Conservation (phyloP, 2,797 vertebrate species). For the Anolis apletophallus region DNA sequence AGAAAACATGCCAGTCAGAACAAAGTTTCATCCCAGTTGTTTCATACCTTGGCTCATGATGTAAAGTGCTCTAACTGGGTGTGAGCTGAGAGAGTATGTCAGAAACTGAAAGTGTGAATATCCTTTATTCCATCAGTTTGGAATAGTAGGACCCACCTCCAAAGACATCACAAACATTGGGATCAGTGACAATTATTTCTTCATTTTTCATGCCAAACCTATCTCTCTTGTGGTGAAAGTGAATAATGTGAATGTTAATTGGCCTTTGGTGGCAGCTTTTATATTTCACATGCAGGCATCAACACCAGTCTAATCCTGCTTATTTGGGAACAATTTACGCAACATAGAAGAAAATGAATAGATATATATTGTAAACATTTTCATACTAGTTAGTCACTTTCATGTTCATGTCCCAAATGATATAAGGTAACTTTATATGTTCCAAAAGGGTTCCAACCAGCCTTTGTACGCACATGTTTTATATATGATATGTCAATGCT, state of each 20-base stretch:
- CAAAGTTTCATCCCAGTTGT: slow-evolving; percentile 25
- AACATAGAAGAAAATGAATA: slow-evolving; percentile 55
- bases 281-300: slow-evolving; percentile 65
- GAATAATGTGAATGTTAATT: slow-evolving; percentile 71
- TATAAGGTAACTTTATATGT: neutral
- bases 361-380: slow-evolving; percentile 53
- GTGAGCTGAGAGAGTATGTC: slow-evolving; percentile 12
- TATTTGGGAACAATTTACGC: slow-evolving; percentile 72
- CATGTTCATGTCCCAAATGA: slow-evolving; percentile 39
- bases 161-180: slow-evolving; percentile 52
- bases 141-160: slow-evolving; percentile 52
- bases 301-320: slow-evolving; percentile 61
- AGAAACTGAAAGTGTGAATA: slow-evolving; percentile 43
- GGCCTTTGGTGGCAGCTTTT: slow-evolving; percentile 39
- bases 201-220: slow-evolving; percentile 67
- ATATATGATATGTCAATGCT: neutral
- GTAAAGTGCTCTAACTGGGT: slow-evolving; percentile 49
- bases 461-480: too few species aligned
- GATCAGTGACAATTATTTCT: slow-evolving; percentile 58
- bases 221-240: slow-evolving; percentile 65
- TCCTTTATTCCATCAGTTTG: slow-evolving; percentile 60
- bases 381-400: slow-evolving; percentile 55
- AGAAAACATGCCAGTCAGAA: neutral
- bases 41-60: slow-evolving; percentile 43
- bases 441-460: too few species aligned